Conservation (phyloP, 2,113 vertebrate species). For the Coptodon bakossiorum region DNA sequence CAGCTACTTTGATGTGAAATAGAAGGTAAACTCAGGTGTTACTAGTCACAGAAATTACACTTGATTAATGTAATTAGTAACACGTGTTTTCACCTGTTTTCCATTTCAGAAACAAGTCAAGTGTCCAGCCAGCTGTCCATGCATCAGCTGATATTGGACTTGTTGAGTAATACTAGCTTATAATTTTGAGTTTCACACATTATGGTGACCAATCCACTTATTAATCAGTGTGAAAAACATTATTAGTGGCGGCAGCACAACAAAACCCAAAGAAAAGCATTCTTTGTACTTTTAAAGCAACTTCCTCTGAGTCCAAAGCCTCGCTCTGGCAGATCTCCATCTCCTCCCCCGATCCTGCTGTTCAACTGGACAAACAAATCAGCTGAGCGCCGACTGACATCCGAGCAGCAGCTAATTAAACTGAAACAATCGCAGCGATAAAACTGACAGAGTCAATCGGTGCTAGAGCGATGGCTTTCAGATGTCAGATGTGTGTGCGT, state of each 20-base stretch:
- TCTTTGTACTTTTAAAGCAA: background rate
- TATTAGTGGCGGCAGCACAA: background rate
- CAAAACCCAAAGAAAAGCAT: background rate
- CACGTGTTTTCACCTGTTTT: background rate
- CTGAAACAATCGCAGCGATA: background rate
- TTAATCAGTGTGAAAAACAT: background rate
- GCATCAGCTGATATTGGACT: background rate
- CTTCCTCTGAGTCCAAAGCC: background rate
- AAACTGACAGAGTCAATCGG: background rate
- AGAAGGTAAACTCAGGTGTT: background rate
- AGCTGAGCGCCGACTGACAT: background rate
- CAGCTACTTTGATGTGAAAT: background rate
- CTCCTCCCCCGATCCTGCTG: conserved; percentile 25
- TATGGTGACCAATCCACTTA: background rate
- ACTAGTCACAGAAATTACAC: background rate
- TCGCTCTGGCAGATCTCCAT: background rate
- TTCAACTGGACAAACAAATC: background rate
- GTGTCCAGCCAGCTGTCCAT: background rate
- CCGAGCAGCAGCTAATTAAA: background rate
- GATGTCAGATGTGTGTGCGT: background rate
- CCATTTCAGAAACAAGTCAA: background rate
- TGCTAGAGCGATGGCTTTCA: background rate
- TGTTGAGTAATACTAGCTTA: background rate
- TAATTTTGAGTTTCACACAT: background rate
- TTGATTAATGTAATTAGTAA: background rate